Percentiles rank a stretch among this genome's conserved stretches.
These are phyloP conservation scores for Phaetusa simplex DNA, from an alignment of 2,113 vertebrate species.

Conservation along the genomic window DNA sequence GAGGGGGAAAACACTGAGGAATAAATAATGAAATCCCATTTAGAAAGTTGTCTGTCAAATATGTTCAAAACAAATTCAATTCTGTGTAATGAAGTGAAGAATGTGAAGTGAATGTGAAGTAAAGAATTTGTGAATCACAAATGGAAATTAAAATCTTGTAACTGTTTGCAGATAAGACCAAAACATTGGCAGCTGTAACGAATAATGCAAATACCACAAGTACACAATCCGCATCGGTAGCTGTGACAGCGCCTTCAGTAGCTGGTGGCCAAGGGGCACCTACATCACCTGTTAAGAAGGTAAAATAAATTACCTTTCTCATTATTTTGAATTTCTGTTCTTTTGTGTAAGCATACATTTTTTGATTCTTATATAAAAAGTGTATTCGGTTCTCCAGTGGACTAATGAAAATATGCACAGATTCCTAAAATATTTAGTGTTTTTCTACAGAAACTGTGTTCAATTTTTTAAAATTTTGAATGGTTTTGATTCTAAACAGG, in stretches of 20 bases:
- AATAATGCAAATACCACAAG: slow-evolving; percentile 79
- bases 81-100: neutral
- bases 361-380: neutral
- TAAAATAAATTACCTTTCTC: slow-evolving; percentile 63
- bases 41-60: neutral
- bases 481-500: neutral
- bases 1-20: neutral
- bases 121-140: neutral
- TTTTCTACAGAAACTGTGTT: neutral
- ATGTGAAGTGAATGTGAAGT: neutral
- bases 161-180: slow-evolving; percentile 86
- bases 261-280: slow-evolving; percentile 87
- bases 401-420: neutral
- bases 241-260: slow-evolving; percentile 80
- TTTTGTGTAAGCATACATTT: neutral
- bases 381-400: neutral
- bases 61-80: neutral
- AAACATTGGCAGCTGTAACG: slow-evolving; percentile 80
- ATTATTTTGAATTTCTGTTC: neutral
- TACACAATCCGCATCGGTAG: slow-evolving; percentile 72
- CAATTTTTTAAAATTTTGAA: neutral
- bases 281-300: slow-evolving; percentile 94
- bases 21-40: neutral
- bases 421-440: neutral
- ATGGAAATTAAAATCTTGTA: neutral